Evolutionary conservation across 2,888 invertebrate species (phyloP), one percentile per base, ranked within the genome.

Genomic region (Ormyrus pomaceus): DNA sequence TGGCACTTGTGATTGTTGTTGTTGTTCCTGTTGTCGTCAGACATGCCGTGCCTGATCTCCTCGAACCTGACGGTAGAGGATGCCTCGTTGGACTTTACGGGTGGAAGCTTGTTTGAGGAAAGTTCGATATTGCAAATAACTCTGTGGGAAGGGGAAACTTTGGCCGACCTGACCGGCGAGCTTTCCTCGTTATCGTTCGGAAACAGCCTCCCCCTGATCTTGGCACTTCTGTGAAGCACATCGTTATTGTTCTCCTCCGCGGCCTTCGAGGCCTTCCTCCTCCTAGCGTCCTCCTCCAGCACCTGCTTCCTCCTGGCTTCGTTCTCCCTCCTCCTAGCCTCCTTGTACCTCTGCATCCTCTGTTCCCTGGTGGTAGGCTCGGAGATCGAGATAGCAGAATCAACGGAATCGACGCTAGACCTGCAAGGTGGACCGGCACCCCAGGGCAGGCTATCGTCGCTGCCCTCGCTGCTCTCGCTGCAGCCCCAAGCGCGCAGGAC

Each of bases 381-480:
- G 83, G 55, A 19, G 10, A 77, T 8, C 84, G 85, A 13, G 82
- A 84, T n/a, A 83, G 82, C 0, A 4, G 87, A 86, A 66, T 88
- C 88, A 46, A 89, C 88, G 9, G 88, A 86, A 64, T 90, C 90
- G 83, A 89, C 89, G 83, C 89, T 89, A 2, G 90, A 89, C 56
- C 89, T 88, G 84, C 89, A 89, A 19, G 72, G 88, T 87, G 88
- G 87, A 80, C 90, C 89, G 75, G 87, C 89, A n/a, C 89, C 89
- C 89, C 89, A 90, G 4, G 88, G 88, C 0, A 90, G 83, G 79
- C 90, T 89, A 74, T 90, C 90, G 85, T 90, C 90, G 84, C 90
- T 90, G 7, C 90, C 90, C 68, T 90, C 90, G 86, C 90, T 90
- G 79, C 90, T 89, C 76, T 90, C 90, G 83, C 90, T 90, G 82